A percentile compares a stretch with the other conserved stretches of the same genome.
Evolutionary conservation across 2,888 invertebrate species (phyloP).

Genomic region (Oscheius sp.): DNA sequence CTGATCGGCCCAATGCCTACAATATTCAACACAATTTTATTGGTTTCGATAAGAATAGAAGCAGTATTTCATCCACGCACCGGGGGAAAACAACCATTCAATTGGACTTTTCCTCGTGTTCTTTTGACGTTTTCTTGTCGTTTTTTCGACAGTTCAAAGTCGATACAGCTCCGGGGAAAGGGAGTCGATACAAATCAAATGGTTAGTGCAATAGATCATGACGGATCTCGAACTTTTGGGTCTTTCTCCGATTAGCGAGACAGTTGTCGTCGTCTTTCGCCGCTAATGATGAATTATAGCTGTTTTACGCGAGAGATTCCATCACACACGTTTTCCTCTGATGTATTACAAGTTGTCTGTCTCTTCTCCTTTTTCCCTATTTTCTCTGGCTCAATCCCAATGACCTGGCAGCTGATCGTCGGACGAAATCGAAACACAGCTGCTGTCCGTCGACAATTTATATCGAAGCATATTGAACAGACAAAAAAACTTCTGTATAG

Average conservation of each 20-base stretch:
- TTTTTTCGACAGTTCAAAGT: too few relatives aligned
- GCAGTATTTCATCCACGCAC: too few relatives aligned
- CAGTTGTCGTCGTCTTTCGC: conserved; percentile 25
- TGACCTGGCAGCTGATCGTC: background rate
- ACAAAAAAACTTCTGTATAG: background rate
- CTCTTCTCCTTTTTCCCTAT: background rate
- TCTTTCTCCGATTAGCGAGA: conserved; percentile 13
- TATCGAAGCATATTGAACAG: too few relatives aligned
- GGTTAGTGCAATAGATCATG: background rate
- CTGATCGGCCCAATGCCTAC: too few relatives aligned
- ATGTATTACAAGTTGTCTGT: background rate
- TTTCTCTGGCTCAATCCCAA: background rate
- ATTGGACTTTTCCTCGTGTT: too few relatives aligned
- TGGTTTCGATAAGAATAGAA: too few relatives aligned
- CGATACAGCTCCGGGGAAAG: too few relatives aligned
- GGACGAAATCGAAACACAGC: background rate
- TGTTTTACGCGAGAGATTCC: conserved; percentile 22
- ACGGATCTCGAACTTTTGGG: conserved; percentile 11
- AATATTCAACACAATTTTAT: too few relatives aligned
- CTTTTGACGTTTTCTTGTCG: too few relatives aligned
- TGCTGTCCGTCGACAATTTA: too few relatives aligned
- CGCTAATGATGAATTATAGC: conserved; percentile 34
- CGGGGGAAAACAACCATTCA: too few relatives aligned
- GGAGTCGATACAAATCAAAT: background rate
- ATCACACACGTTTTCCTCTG: too few relatives aligned